Percentiles rank a stretch among this genome's conserved stretches.
phyloP scores from a whole-genome alignment of 2,113 vertebrate species.

The Elachura formosa region DNA sequence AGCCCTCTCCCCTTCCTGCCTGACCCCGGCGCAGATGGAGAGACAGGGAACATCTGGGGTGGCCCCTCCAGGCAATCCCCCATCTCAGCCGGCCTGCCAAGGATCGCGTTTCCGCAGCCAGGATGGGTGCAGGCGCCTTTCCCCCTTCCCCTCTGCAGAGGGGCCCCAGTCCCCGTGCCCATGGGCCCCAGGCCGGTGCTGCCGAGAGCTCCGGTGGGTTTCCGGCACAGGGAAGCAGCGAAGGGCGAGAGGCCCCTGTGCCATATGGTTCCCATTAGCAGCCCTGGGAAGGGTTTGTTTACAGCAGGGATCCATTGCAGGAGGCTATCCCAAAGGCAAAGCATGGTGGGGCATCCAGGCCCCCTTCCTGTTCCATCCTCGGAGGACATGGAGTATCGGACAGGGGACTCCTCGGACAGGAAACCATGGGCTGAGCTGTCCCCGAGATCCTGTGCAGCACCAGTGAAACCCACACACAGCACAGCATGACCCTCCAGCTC shows the following conservation, averaged over 20 bases:
- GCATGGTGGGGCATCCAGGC: fast-evolving
- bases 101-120: fast-evolving
- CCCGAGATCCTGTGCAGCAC: fast-evolving
- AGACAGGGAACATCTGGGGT: neutral
- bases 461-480: neutral
- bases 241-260: conserved; percentile 12
- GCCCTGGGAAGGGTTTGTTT: neutral
- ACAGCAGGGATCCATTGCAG: neutral
- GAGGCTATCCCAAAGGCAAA: neutral
- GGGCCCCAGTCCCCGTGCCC: too few species aligned
- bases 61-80: neutral
- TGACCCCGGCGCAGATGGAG: neutral
- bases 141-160: neutral
- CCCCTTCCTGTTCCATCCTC: neutral
- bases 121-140: neutral
- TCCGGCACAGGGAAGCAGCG: neutral
- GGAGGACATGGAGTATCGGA: fast-evolving
- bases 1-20: neutral
- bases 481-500: neutral
- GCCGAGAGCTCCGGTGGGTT: neutral
- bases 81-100: fast-evolving
- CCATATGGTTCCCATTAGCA: conserved; percentile 41
- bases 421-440: fast-evolving
- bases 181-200: too few species aligned
- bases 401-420: too few species aligned